A percentile compares a stretch with the other conserved stretches of the same genome.
Conservation (phyloP, 2,888 invertebrate genomes). For the Agrochola lychnidis region DNA sequence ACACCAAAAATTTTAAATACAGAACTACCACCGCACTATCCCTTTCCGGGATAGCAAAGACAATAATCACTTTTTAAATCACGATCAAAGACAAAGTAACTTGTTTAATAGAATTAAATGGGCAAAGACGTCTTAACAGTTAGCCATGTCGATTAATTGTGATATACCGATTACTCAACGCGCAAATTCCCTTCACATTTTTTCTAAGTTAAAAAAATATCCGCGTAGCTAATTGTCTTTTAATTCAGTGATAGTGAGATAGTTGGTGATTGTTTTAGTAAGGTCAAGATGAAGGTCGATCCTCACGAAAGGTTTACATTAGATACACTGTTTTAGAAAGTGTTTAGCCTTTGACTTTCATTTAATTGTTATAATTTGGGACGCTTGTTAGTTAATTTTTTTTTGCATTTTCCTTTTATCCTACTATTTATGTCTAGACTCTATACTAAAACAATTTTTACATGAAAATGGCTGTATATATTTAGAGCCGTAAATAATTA, state of each 20-base stretch:
- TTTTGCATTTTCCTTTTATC: not conserved
- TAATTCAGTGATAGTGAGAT: conserved; percentile 59
- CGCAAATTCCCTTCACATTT: conserved; percentile 78
- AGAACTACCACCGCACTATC: conserved; percentile 56
- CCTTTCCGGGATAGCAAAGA: conserved; percentile 41
- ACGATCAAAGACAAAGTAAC: conserved; percentile 25
- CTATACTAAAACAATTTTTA: not conserved
- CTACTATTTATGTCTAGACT: not conserved
- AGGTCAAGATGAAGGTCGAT: conserved; percentile 64
- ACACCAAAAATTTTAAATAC: conserved; percentile 46
- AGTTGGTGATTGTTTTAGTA: conserved; percentile 52
- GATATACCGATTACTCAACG: conserved; percentile 56
- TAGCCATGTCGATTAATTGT: conserved; percentile 76
- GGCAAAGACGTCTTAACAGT: conserved; percentile 73
- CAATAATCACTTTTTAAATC: conserved; percentile 38
- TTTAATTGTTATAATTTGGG: not conserved
- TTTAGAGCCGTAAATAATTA: not conserved
- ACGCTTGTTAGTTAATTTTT: not conserved
- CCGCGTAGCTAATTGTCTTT: conserved; percentile 64
- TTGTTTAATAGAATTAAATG: conserved; percentile 40
- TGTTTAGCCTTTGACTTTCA: not conserved
- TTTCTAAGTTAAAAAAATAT: conserved; percentile 67
- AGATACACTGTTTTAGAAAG: conserved; percentile 33
- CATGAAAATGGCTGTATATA: not conserved
- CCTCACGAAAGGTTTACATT: conserved; percentile 33